Conservation (phyloP, 1,140 invertebrate species). For the Zaprionus capensis region DNA sequence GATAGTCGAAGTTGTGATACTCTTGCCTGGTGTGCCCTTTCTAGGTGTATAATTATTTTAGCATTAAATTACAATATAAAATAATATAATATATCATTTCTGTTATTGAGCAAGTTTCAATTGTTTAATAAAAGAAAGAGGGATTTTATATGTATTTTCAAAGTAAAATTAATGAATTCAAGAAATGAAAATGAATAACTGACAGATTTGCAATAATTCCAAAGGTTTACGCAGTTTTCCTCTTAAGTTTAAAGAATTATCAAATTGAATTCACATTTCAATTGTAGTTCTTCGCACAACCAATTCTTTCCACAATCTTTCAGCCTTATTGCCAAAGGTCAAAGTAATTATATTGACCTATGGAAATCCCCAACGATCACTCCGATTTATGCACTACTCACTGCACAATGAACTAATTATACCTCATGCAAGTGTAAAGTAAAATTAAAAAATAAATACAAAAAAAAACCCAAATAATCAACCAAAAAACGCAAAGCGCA, state of each 20-base stretch:
- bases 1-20: not conserved
- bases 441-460: constrained; percentile 42
- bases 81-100: no score
- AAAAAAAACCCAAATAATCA: constrained; percentile 35
- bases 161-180: no score
- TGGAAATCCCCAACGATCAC: not conserved
- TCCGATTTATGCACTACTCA: not conserved
- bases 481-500: constrained; percentile 48
- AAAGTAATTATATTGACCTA: not conserved
- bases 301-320: not conserved
- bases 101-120: no score
- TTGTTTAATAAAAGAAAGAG: no score
- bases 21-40: not conserved
- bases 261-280: no score
- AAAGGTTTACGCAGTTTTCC: no score
- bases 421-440: constrained; percentile 30
- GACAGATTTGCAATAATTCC: no score
- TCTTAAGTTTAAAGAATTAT: no score
- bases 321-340: not conserved
- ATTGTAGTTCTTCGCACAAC: not conserved
- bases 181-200: no score
- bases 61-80: no score
- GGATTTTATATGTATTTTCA: no score
- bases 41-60: not conserved
- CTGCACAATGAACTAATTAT: constrained; percentile 25